Evolutionary conservation across 2,888 invertebrate genomes (phyloP).

Genomic region (Andrena chrysosceles): DNA sequence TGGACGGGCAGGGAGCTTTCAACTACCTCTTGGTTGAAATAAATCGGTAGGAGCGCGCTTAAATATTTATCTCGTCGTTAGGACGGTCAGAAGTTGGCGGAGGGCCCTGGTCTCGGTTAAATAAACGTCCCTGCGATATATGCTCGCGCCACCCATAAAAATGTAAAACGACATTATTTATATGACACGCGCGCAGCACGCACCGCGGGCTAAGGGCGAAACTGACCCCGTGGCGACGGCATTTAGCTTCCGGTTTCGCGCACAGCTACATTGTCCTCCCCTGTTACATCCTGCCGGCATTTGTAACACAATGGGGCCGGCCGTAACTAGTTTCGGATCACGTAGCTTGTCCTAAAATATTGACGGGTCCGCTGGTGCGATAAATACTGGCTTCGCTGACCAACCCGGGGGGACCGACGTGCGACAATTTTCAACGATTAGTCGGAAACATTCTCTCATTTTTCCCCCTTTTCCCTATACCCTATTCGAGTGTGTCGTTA

Average conservation of each 20-base stretch:
- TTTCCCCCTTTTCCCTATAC: not conserved
- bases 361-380: slow-evolving; percentile 47
- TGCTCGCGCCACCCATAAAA: slow-evolving; percentile 74
- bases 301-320: slow-evolving; percentile 54
- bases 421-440: slow-evolving; percentile 32
- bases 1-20: not conserved
- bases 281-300: slow-evolving; percentile 50
- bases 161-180: slow-evolving; percentile 81
- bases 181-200: slow-evolving; percentile 73
- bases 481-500: not conserved
- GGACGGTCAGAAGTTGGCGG: slow-evolving; percentile 12
- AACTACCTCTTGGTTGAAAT: not conserved
- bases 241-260: slow-evolving; percentile 75
- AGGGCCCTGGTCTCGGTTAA: slow-evolving; percentile 52
- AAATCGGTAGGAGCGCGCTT: slow-evolving; percentile 35
- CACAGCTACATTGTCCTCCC: slow-evolving; percentile 54
- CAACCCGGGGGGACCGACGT: not conserved
- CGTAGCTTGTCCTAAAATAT: slow-evolving; percentile 62
- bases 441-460: not conserved
- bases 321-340: slow-evolving; percentile 57
- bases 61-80: slow-evolving; percentile 46
- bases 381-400: slow-evolving; percentile 38
- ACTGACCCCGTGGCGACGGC: slow-evolving; percentile 74
- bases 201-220: slow-evolving; percentile 64
- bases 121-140: slow-evolving; percentile 61